Evolutionary conservation across 2,797 vertebrate genomes (phyloP), one percentile per base, ranked within the genome.

Genomic region (Cirrhinus molitorella): DNA sequence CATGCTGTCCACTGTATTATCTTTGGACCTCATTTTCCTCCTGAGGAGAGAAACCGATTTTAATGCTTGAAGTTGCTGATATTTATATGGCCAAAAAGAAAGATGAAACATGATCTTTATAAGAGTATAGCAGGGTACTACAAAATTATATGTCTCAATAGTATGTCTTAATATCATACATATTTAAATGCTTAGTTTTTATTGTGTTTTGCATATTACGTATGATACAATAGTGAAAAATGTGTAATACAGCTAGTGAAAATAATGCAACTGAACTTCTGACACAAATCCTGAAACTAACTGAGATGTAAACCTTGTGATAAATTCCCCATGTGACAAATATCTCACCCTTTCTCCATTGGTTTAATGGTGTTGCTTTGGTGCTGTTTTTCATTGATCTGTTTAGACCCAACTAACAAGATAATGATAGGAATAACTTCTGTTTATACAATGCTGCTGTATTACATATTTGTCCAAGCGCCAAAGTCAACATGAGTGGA

Each of bases 1-100:
- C 6, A 96, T 93, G 90, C 88, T 95, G 87, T 97, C 96, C 86
- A 95, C 94, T 40, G 94, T 92, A 83, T 94, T 96, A 92, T 95
- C 96, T 95, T 96, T 96, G 89, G 98, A 98, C 92, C 97, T 96
- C 98, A 99, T 99, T 87, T 91, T 95, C 92, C 89, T 91, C 93
- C 96, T 97, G 92, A 57, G 92, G 6, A 34, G 16, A 53, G 85
- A 67, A 25, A 28, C 28, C 1, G 23, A 14, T n/a, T 55, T 70
- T 77, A n/a, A 25, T 21, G 43, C 13, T 68, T 43, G 10, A 19
- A 37, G 31, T 9, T 66, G 31, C 17, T 21, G 14, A 66, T 16
- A 28, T 61, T 16, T 28, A 61, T 4, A 16, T 34, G 31, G 31
- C 31, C 31, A 34, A n/a, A n/a, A n/a, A n/a, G n/a, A n/a, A 25